Evolutionary conservation across 2,888 invertebrate genomes (phyloP), one percentile per base, ranked within the genome.

Genomic region (Pollenia griseotomentosa): DNA sequence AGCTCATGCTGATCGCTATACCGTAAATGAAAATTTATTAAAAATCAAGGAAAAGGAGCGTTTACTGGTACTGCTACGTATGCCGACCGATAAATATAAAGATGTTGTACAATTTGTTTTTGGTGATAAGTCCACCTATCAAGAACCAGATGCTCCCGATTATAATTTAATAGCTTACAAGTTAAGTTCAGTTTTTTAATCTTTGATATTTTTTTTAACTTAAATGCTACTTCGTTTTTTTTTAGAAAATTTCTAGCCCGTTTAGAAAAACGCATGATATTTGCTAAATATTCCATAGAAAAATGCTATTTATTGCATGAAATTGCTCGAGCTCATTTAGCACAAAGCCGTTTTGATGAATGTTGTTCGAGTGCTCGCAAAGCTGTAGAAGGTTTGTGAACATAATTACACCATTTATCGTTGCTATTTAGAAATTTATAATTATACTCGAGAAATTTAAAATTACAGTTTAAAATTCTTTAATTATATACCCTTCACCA

Each of bases 1-100:
- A 82, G 91, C 93, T n/a, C 90, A 91, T 88, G 88, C 91, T 57
- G 92, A 92, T 89, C 89, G 89, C 81, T 93, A 89, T 88, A 89
- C 89, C 33, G 84, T 90, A 73, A 81, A 88, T 14, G 85, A 85
- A 1, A 82, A 90, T 9, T 85, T 90, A 40, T 48, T 87, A 0
- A 5, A 55, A 6, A 10, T 44, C 9, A 80, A 65, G 14, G 46
- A 33, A n/a, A 82, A 82, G 8, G 89, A 90, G 44, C 89, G 89
- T 7, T 46, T 81, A 2, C 4, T 89, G 0, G 53, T 90, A 11
- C 88, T 92, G 14, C 46, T 90, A 7, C 84, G 88, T 11, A 81
- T 91, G 74, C 89, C 89, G 14, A 81, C 65, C 33, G 92, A 92
- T 14, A 90, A 89, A 48, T 86, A 89, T 51, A 91, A 90, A 63